Percentiles rank a stretch among this genome's conserved stretches.
Conservation (phyloP, 2,113 vertebrate species). For the Hymenochirus boettgeri region DNA sequence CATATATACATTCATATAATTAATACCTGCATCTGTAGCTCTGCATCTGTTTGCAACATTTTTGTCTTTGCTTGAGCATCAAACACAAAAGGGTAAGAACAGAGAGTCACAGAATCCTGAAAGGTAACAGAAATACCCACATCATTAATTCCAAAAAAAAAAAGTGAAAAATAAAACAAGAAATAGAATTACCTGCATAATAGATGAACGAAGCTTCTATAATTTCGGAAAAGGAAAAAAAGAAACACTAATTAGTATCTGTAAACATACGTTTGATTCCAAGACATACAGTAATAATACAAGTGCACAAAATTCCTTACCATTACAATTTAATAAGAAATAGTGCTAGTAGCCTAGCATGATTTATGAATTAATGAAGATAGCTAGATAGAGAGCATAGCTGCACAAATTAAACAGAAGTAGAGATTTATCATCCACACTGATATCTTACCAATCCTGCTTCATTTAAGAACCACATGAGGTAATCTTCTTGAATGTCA, state of each 20-base stretch:
- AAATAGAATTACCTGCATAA: constrained; percentile 74
- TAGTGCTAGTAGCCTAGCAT: no score
- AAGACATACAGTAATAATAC: no score
- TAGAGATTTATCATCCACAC: neutral
- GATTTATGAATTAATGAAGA: no score
- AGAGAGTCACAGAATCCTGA: constrained; percentile 86
- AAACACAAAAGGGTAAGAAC: constrained; percentile 95
- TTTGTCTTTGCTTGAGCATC: constrained; percentile 96
- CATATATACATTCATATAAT: no score
- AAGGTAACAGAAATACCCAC: constrained; percentile 18
- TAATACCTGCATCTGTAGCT: constrained; percentile 94
- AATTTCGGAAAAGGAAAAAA: constrained; percentile 45
- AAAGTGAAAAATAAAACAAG: neutral
- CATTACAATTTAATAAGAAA: no score
- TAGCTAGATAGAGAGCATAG: no score
- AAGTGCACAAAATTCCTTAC: no score
- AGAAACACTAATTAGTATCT: constrained; percentile 25
- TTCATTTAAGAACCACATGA: constrained; percentile 95
- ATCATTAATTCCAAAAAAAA: neutral
- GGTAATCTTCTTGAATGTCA: constrained; percentile 97
- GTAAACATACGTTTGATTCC: no score
- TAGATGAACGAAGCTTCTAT: constrained; percentile 83
- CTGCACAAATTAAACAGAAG: no score
- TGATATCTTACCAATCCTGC: constrained; percentile 79
- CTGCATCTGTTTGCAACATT: constrained; percentile 95